A percentile compares a stretch with the other conserved stretches of the same genome.
These are phyloP conservation scores for Anguilla rostrata DNA, from an alignment of 2,113 vertebrate species.

Conservation along the genomic window DNA sequence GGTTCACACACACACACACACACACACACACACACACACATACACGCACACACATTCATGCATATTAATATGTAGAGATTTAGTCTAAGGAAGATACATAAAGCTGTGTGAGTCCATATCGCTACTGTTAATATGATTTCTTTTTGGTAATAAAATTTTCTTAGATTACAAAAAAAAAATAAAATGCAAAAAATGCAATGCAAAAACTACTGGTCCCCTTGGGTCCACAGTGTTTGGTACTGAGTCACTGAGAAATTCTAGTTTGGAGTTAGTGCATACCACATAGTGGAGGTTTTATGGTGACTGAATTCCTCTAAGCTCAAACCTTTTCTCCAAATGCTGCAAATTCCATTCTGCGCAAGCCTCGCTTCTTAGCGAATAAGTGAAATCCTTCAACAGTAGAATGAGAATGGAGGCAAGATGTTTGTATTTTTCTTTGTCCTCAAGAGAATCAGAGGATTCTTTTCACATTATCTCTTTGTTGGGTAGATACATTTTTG, in stretches of 20 bases:
- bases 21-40: constrained; percentile 9
- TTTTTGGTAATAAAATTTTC: background rate
- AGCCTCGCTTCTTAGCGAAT: background rate
- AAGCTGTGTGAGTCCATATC: background rate
- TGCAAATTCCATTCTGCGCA: background rate
- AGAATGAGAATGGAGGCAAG: background rate
- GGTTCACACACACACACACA: constrained; percentile 9
- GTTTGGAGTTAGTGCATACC: background rate
- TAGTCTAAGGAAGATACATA: constrained; percentile 19
- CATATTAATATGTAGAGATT: constrained; percentile 16
- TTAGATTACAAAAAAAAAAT: too few species aligned
- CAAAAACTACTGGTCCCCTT: background rate
- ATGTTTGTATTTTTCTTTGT: background rate
- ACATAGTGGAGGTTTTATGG: too few species aligned
- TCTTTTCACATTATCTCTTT: background rate
- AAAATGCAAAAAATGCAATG: too few species aligned
- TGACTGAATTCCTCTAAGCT: background rate
- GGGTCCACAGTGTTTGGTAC: background rate
- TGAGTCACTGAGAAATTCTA: background rate
- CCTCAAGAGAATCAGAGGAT: background rate
- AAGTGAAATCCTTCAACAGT: background rate
- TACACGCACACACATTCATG: constrained; percentile 33
- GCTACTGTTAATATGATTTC: background rate
- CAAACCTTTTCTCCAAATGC: background rate
- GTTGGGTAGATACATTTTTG: background rate